Evolutionary conservation across 2,888 invertebrate species (phyloP).

Genomic region (Marronus borbonicus): DNA sequence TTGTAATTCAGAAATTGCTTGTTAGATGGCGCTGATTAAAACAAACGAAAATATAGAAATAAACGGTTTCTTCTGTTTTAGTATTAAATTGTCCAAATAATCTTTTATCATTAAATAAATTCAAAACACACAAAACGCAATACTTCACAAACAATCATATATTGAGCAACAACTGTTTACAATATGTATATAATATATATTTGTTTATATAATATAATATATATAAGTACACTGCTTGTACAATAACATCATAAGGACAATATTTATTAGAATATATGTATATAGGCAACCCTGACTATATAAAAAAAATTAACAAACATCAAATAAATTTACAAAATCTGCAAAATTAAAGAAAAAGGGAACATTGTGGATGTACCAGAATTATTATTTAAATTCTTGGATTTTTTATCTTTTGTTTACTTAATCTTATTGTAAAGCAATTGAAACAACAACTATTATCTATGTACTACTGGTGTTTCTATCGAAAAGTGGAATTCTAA

Average conservation of each 20-base stretch:
- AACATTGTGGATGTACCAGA: constrained; percentile 16
- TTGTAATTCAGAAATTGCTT: no score
- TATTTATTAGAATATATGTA: constrained; percentile 49
- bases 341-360: constrained; percentile 9
- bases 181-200: constrained; percentile 46
- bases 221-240: constrained; percentile 56
- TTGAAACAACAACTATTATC: constrained; percentile 1
- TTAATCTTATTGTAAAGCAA: neutral
- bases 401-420: neutral
- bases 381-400: neutral
- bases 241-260: constrained; percentile 50
- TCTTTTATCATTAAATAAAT: neutral
- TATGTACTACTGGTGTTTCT: neutral
- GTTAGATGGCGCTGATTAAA: no score
- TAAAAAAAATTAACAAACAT: constrained; percentile 14
- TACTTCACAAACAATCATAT: constrained; percentile 55
- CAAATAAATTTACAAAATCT: constrained; percentile 19
- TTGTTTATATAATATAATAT: constrained; percentile 39
- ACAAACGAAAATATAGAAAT: no score
- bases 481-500: constrained; percentile 26
- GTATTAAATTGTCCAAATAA: neutral
- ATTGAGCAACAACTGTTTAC: constrained; percentile 57
- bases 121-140: constrained; percentile 30
- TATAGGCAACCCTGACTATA: constrained; percentile 49
- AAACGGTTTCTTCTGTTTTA: neutral